A percentile compares a stretch with the other conserved stretches of the same genome.
phyloP scores from a whole-genome alignment of 2,888 invertebrate genomes.

The Eristalinus sepulchralis region DNA sequence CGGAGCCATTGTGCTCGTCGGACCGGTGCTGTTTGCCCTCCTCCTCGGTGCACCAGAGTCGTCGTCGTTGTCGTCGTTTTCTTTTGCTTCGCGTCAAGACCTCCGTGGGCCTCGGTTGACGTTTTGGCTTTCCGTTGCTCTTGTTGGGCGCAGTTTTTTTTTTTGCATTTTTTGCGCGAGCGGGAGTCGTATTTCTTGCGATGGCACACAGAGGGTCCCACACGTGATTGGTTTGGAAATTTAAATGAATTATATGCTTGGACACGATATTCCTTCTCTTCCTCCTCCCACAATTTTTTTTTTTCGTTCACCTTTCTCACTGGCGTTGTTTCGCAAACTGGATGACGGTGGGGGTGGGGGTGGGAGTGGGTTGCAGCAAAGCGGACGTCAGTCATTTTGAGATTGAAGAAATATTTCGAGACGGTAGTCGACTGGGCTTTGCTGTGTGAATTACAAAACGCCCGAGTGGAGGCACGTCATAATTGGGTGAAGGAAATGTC shows the following conservation, averaged over 20 bases:
- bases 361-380: neutral
- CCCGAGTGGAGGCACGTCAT: conserved; percentile 47
- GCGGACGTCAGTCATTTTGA: conserved; percentile 58
- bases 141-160: neutral
- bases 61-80: neutral
- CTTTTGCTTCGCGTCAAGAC: neutral
- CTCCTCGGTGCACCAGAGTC: neutral
- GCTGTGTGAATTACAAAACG: conserved; percentile 29
- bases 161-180: neutral
- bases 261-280: conserved; percentile 39
- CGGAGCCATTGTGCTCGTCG: conserved; percentile 36
- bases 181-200: conserved; percentile 45
- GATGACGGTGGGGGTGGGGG: neutral
- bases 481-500: conserved; percentile 39
- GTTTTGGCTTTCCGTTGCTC: conserved; percentile 20
- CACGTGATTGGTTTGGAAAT: conserved; percentile 65
- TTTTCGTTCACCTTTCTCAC: no score
- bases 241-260: conserved; percentile 67
- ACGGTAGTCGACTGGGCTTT: neutral
- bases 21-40: neutral
- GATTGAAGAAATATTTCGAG: conserved; percentile 17
- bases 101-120: conserved; percentile 32
- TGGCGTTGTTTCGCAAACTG: neutral
- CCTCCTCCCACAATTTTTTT: conserved; percentile 55
- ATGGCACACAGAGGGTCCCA: conserved; percentile 38